A percentile compares a stretch with the other conserved stretches of the same genome.
Evolutionary conservation across 2,113 vertebrate species (phyloP).

Genomic region (Clupea harengus): DNA sequence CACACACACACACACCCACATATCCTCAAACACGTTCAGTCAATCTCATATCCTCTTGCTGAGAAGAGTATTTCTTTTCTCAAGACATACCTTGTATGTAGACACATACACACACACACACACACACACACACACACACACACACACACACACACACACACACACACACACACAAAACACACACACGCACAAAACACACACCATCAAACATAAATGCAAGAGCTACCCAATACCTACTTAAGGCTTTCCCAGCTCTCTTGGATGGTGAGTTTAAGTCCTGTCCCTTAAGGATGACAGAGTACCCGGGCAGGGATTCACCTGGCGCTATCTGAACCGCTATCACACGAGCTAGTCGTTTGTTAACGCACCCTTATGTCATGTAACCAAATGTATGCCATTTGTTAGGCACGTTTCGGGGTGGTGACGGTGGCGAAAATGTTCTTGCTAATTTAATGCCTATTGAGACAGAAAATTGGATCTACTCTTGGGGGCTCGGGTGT

Average conservation of each 20-base stretch:
- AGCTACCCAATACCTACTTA: not conserved
- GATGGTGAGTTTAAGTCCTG: constrained; percentile 32
- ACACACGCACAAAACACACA: not conserved
- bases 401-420: constrained; percentile 52
- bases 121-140: not conserved
- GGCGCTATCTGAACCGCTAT: constrained; percentile 33
- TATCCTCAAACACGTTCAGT: no score
- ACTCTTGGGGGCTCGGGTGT: constrained; percentile 54
- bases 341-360: constrained; percentile 50
- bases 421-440: constrained; percentile 66
- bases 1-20: not conserved
- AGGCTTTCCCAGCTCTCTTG: constrained; percentile 7
- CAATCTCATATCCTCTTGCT: no score
- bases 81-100: not conserved
- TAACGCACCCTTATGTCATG: constrained; percentile 60
- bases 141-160: not conserved
- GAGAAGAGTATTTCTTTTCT: no score
- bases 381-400: constrained; percentile 66
- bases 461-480: constrained; percentile 76
- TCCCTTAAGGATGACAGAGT: constrained; percentile 32
- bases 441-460: constrained; percentile 75
- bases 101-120: not conserved
- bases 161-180: not conserved
- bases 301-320: constrained; percentile 41
- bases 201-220: not conserved